Evolutionary conservation across 1,140 invertebrate genomes (phyloP), one percentile per base, ranked within the genome.

Genomic region (Pseudomyrmex cubaensis): DNA sequence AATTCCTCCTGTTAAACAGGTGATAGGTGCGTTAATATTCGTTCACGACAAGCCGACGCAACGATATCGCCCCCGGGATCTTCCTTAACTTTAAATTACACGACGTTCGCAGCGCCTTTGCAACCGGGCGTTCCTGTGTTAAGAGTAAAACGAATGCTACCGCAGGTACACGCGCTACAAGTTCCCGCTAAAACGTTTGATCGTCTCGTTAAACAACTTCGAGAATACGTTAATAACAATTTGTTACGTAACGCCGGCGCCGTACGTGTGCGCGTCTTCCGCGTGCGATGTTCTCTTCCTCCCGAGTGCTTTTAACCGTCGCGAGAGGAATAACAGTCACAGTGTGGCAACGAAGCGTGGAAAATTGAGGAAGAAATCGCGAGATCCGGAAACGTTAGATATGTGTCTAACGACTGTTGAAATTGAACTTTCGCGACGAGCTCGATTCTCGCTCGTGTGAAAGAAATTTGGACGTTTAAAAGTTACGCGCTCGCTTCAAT

Each of bases 1-100:
- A 77, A 77, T 77, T 77, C 74, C 74, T 66, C 13, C 62, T 77
- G 74, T 77, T 77, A 77, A 77, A 67, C 74, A 77, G 74, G 62
- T 67, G 46, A 66, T 77, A 77, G 61, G 62, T 77, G 74, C 62
- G 74, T 77, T 77, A 77, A 77, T 77, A 77, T 77, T 66, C 74
- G 48, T 66, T 77, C 66, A 66, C 50, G 48, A 48, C 74, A 77
- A 67, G 62, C 62, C 74, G 74, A 76, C 12, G 25, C 61, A 67
- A 77, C 62, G 74, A 77, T 77, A 67, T 44, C 62, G 74, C 74
- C 5, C 25, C 0, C 74, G n/a, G 17, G 74, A n/a, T 76, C 61
- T 76, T 76, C 25, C 61, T 76, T 76, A 76, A 76, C 74, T 76
- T 76, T 76, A 76, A 76, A 76, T 76, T 76, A 44, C n/a, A 66